phyloP scores from a whole-genome alignment of 2,888 invertebrate species.

The Torymus texanus region DNA sequence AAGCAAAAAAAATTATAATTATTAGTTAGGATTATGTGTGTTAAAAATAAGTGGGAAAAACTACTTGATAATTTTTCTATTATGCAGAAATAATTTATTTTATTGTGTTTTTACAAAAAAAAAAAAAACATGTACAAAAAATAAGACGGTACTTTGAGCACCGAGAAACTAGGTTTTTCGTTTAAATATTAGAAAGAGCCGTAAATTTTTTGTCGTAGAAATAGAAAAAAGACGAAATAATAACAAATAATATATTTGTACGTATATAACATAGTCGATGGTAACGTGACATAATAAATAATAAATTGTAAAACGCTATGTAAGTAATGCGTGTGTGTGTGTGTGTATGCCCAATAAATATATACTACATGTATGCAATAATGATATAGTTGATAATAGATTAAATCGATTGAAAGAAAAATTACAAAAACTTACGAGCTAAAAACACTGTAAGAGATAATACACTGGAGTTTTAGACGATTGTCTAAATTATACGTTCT shows the following conservation, averaged over 20 bases:
- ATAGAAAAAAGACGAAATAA: slow-evolving; percentile 63
- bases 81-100: slow-evolving; percentile 51
- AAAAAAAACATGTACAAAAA: slow-evolving; percentile 34
- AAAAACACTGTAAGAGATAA: slow-evolving; percentile 41
- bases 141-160: slow-evolving; percentile 31
- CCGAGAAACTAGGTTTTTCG: slow-evolving; percentile 28
- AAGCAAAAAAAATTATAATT: no score
- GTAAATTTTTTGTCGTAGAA: slow-evolving; percentile 54
- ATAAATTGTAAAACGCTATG: slow-evolving; percentile 61
- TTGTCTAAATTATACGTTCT: slow-evolving; percentile 33
- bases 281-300: slow-evolving; percentile 73
- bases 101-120: slow-evolving; percentile 46
- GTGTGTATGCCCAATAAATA: slow-evolving; percentile 69
- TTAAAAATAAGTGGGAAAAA: no score
- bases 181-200: slow-evolving; percentile 38
- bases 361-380: slow-evolving; percentile 62
- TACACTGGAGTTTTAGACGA: slow-evolving; percentile 32
- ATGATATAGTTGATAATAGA: slow-evolving; percentile 59
- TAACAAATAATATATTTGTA: slow-evolving; percentile 70
- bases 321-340: slow-evolving; percentile 61
- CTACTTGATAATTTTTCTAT: slow-evolving; percentile 7
- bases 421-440: slow-evolving; percentile 46
- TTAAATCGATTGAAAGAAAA: slow-evolving; percentile 35
- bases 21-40: no score
- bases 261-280: slow-evolving; percentile 69